Evolutionary conservation across 2,113 vertebrate genomes (phyloP), one percentile per base, ranked within the genome.

Genomic region (Marmota monax): DNA sequence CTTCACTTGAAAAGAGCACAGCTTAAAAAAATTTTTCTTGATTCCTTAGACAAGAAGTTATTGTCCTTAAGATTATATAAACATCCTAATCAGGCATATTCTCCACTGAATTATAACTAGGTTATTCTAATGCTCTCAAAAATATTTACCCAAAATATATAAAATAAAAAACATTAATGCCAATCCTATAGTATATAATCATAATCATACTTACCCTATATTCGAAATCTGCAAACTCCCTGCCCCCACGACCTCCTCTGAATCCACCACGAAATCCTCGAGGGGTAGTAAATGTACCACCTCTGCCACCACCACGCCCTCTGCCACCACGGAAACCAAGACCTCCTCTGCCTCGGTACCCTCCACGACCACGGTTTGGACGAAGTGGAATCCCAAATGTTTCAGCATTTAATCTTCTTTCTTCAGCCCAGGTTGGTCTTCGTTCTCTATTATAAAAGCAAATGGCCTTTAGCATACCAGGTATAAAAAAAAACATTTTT

Each of bases 381-480:
- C 99, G 99, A 96, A 99, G 97, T 0, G 99, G 99, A 94, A 99
- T 99, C 84, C 99, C 99, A 16, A 99, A 99, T 2, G 99, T 99
- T 99, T 99, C 99, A 0, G 99, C 99, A 76, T 99, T 99, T 98
- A 99, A 96, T 83, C 99, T 98, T 95, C 99, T 99, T 97, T 99
- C 99, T 97, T 99, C 99, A 2, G 99, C 99, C 99, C 99, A 99
- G 79, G 99, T 99, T 65, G 99, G 98, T 98, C 99, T 99, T 61
- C 99, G 98, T n/a, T 99, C 99, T 97, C 99, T 99, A 96, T 97
- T 92, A 70, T 23, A 89, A 92, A 1, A 92, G 74, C 12, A 95
- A 18, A 7, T 53, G 34, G 3, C 23, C 32, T 85, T 96, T 42
- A 96, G 69, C 22, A 51, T 27, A 39, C 48, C 25, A 88, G 10